A percentile compares a stretch with the other conserved stretches of the same genome.
phyloP scores from a whole-genome alignment of 2,888 invertebrate species.

The Oligia strigilis region DNA sequence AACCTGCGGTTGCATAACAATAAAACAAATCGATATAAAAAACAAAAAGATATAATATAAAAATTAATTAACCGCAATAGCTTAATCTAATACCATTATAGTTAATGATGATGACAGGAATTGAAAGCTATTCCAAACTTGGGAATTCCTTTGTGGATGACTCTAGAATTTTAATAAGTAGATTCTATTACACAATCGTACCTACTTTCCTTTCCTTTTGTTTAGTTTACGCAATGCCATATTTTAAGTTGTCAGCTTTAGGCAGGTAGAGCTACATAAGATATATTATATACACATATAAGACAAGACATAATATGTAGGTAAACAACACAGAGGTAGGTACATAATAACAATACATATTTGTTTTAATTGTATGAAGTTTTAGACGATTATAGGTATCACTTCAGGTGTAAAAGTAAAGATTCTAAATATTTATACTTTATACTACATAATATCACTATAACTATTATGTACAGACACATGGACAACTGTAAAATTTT shows the following conservation, averaged over 20 bases:
- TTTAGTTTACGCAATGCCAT: slow-evolving; percentile 32
- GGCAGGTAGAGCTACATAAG: background rate
- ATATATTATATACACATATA: background rate
- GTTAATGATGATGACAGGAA: slow-evolving; percentile 28
- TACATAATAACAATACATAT: slow-evolving; percentile 12
- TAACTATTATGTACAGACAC: background rate
- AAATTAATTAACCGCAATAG: slow-evolving; percentile 17
- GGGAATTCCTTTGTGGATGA: slow-evolving; percentile 40
- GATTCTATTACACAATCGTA: slow-evolving; percentile 39
- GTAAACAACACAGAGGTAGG: background rate
- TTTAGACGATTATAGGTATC: slow-evolving; percentile 7
- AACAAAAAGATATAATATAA: no score
- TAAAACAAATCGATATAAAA: slow-evolving; percentile 12
- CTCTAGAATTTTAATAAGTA: slow-evolving; percentile 42
- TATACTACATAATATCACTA: background rate
- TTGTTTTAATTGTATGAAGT: slow-evolving; percentile 18
- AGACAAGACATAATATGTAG: background rate
- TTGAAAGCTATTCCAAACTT: slow-evolving; percentile 43
- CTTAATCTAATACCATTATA: slow-evolving; percentile 24
- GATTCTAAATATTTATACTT: slow-evolving; percentile 4
- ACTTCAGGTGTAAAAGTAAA: slow-evolving; percentile 1
- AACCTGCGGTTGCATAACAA: background rate
- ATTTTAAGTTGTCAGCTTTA: slow-evolving; percentile 14
- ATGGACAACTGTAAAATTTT: background rate
- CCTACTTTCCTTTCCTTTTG: slow-evolving; percentile 50